Evolutionary conservation across 2,113 vertebrate genomes (phyloP), one percentile per base, ranked within the genome.

Genomic region (Pipa parva): DNA sequence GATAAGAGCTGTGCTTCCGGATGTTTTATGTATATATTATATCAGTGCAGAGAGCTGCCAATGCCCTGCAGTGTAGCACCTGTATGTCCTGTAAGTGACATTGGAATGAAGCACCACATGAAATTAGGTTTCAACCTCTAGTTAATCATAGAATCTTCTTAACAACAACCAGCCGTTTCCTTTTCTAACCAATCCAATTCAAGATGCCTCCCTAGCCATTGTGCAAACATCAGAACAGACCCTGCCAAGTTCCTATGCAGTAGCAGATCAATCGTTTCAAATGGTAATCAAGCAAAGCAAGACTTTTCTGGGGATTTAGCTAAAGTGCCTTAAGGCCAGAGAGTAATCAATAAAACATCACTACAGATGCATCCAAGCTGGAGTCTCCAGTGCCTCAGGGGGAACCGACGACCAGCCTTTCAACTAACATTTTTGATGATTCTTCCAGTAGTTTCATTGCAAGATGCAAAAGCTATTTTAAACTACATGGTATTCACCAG

Each of bases 381-480:
- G 66, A 61, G 56, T 37, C 66, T 61, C 66, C 64, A 59, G 42
- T 12, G 42, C 64, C 66, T 70, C 60, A 49, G 58, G 58, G 54
- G 48, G 18, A 66, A 59, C 48, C 31, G 48, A 52, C 66, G 48
- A 45, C 59, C 66, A 42, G 56, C 48, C 57, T 70, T 70, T 68
- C 56, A 68, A 68, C 55, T 68, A 59, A 51, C 65, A 52, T 68
- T 68, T 70, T 70, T 70, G 56, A 61, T 59, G 56, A 59, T 68
- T 59, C 49, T 70, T 70, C 66, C 52, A 70, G 66, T 51, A 61
- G 48, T 70, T 70, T 70, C 49, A 68, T 42, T 61, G 66, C 58
- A 70, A 52, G 57, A 70, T 61, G 66, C 66, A 70, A 61, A n/a
- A 54, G 66, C 58, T 70, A 31, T 70, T 70, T 70, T 70, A 61